phyloP scores from a whole-genome alignment of 2,113 vertebrate species.

The Gymnarchus niloticus region DNA sequence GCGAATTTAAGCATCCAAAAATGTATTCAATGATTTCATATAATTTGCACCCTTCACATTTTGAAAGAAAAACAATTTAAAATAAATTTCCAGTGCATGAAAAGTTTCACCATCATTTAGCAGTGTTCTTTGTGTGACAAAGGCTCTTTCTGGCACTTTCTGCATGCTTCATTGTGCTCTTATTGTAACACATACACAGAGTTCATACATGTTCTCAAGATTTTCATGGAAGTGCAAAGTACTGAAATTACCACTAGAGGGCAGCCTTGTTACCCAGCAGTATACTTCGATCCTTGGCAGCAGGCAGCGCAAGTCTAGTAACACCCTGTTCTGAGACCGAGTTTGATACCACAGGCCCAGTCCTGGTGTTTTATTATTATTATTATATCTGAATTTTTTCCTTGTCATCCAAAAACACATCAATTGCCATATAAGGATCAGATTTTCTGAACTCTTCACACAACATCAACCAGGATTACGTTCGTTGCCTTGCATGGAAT shows the following conservation, averaged over 20 bases:
- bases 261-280: constrained; percentile 23
- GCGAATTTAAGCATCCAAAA: not conserved
- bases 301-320: not conserved
- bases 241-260: constrained; percentile 22
- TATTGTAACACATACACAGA: not conserved
- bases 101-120: not conserved
- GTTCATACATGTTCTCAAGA: not conserved
- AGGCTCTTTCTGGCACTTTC: not conserved
- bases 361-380: too few relatives aligned
- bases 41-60: not conserved
- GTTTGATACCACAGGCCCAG: not conserved
- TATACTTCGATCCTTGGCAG: not conserved
- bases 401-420: too few relatives aligned
- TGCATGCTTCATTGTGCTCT: not conserved
- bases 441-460: too few relatives aligned
- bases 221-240: not conserved
- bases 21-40: not conserved
- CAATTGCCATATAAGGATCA: too few relatives aligned
- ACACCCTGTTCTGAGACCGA: not conserved
- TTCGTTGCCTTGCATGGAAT: too few relatives aligned
- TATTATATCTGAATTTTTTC: too few relatives aligned
- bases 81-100: not conserved
- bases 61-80: not conserved
- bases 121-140: not conserved
- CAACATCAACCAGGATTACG: too few relatives aligned